Percentiles rank a stretch among this genome's conserved stretches.
These are phyloP conservation scores for Eupithecia inturbata DNA, from an alignment of 2,888 invertebrate species.

Conservation along the genomic window DNA sequence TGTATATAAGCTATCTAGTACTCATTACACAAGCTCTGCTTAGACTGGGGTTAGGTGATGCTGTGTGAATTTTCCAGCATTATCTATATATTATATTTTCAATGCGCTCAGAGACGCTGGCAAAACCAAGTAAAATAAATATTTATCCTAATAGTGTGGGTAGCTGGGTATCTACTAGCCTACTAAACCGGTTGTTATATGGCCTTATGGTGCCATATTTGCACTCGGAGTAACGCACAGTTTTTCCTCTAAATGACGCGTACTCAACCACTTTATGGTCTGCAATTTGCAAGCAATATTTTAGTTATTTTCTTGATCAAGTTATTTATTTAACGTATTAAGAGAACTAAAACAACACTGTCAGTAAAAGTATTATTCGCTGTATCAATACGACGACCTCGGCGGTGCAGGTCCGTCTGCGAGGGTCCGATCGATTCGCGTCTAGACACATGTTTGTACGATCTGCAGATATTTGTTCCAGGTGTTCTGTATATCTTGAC, in stretches of 20 bases:
- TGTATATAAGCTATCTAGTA: not conserved
- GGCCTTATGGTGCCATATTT: conserved; percentile 19
- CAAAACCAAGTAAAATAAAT: not conserved
- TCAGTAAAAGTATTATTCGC: too few species aligned
- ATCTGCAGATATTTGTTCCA: too few species aligned
- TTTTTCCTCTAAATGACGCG: conserved; percentile 21
- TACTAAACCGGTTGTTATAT: conserved; percentile 16
- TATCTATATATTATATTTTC: too few species aligned
- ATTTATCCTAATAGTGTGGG: not conserved
- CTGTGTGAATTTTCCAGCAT: not conserved
- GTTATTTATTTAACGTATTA: not conserved
- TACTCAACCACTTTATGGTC: not conserved
- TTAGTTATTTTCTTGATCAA: not conserved
- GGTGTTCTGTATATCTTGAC: too few species aligned
- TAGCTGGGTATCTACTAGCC: not conserved
- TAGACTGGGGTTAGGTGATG: not conserved
- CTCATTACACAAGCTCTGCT: not conserved
- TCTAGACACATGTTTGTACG: too few species aligned
- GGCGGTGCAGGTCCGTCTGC: too few species aligned
- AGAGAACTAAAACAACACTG: too few species aligned
- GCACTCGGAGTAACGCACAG: conserved; percentile 18
- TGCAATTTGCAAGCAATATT: conserved; percentile 1
- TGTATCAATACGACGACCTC: too few species aligned
- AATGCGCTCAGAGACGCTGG: too few species aligned
- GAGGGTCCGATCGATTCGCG: too few species aligned